Base-by-base conservation (phyloP, 2,888 invertebrate genomes). In the Poecilus cupreus region DNA sequence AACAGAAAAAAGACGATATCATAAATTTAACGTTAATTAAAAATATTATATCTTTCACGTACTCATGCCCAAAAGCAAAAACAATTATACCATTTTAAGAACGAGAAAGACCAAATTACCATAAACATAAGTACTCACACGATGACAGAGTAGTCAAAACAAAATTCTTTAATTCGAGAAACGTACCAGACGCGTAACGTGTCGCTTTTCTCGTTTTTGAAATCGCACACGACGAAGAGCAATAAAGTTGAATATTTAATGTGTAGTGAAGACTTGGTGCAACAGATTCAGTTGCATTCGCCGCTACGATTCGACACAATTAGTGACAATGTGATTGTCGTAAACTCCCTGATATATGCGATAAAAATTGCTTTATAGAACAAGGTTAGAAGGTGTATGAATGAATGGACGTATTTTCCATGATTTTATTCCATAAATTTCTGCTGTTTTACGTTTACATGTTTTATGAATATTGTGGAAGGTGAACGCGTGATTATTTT, bases 291-390 rank as follows among this genome's bases (percentile, higher is more conserved):
- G 72, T 20, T 72, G 72, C 72, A 6, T 72, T 72, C 39, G 20
- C 22, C n/a, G 39, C 37, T 57, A 37, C 57, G 13, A 77, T 32
- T 57, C 64, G 78, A 39, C 46, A 78, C 64, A 78, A 79, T 79
- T 68, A 68, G 79, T 79, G 79, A 79, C 79, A 79, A 79, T 68
- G 32, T 68, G 46, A 49, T 70, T 64, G 70, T 32, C 64, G 49
- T 79, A 79, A 79, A 79, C 32, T 70, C 49, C 10, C 18, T 79
- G 32, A 70, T 79, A 68, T 79, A 79, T 51, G n/a, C 26, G 49
- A 49, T 24, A 79, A 79, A 79, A 70, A 68, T 68, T 43, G 22
- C 6, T 79, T 64, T 79, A 79, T 79, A 79, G 79, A 68, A 51
- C 79, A 79, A 79, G 79, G 79, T 51, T 79, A 79, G 26, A 18